Conservation (phyloP, 2,888 invertebrate genomes). For the Serripes groenlandicus region DNA sequence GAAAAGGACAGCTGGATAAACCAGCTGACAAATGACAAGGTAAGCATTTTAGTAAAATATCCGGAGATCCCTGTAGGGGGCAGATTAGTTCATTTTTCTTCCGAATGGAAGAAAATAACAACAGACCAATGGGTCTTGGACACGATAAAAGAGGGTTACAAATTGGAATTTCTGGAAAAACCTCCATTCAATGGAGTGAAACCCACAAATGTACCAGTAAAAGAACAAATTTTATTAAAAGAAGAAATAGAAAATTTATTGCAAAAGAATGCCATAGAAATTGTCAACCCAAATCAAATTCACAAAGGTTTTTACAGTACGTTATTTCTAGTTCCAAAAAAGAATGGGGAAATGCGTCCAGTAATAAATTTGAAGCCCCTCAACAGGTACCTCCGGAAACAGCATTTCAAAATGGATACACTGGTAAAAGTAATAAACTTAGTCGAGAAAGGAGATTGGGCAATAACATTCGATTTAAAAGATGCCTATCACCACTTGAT, state of each 20-base stretch:
- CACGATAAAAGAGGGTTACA: slow-evolving; percentile 29
- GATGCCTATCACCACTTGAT: slow-evolving; percentile 57
- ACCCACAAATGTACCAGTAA: slow-evolving; percentile 14
- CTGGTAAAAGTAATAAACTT: slow-evolving; percentile 46
- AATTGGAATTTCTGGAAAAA: slow-evolving; percentile 30
- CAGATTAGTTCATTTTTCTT: slow-evolving; percentile 16
- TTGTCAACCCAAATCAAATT: slow-evolving; percentile 18
- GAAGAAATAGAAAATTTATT: slow-evolving; percentile 42
- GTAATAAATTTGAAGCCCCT: slow-evolving; percentile 61
- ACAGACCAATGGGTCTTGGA: slow-evolving; percentile 23
- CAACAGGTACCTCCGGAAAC: slow-evolving; percentile 58
- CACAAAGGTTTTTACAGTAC: slow-evolving; percentile 57
- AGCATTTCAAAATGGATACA: slow-evolving; percentile 63
- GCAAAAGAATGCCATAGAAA: slow-evolving; percentile 51
- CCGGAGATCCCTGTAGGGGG: slow-evolving; percentile 48
- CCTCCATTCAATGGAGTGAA: slow-evolving; percentile 27
- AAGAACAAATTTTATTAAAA: slow-evolving; percentile 18
- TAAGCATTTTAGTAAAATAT: slow-evolving; percentile 21
- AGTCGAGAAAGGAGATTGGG: slow-evolving; percentile 55
- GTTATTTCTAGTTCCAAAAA: slow-evolving; percentile 49
- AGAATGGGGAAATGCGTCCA: slow-evolving; percentile 41
- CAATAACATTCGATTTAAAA: slow-evolving; percentile 48
- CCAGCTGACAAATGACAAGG: slow-evolving; percentile 38
- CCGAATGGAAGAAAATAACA: slow-evolving; percentile 28
- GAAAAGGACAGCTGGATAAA: background rate